Conservation (phyloP, 2,888 invertebrate genomes). For the Eurytoma californica region DNA sequence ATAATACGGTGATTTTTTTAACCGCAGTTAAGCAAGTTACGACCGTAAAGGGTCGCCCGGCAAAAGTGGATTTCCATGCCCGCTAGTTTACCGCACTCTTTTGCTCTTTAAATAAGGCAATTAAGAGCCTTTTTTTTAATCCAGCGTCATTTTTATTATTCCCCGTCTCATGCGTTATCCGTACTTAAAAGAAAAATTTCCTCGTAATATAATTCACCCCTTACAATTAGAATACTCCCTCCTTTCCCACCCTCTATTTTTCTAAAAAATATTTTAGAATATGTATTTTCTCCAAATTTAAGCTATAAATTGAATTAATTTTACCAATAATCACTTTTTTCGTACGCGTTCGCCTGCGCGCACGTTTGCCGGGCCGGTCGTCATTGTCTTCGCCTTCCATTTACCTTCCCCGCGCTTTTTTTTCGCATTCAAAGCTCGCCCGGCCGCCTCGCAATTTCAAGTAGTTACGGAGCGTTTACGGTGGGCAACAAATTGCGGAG, state of each 20-base stretch:
- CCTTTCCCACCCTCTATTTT: too few species aligned
- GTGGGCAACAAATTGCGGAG: constrained; percentile 56
- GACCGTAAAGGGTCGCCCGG: not conserved
- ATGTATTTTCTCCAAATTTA: too few species aligned
- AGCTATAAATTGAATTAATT: too few species aligned
- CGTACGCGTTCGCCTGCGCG: not conserved
- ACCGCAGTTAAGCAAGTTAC: too few species aligned
- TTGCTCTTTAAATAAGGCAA: constrained; percentile 58
- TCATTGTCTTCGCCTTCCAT: constrained; percentile 17
- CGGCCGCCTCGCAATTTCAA: constrained; percentile 61
- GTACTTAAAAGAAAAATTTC: too few species aligned
- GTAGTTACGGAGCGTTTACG: constrained; percentile 65
- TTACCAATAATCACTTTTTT: not conserved
- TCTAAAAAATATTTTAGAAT: too few species aligned
- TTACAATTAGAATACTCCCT: too few species aligned
- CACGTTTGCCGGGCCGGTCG: not conserved
- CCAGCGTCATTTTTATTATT: constrained; percentile 26
- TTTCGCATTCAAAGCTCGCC: constrained; percentile 18
- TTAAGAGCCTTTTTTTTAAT: constrained; percentile 50
- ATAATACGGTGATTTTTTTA: too few species aligned
- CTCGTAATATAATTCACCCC: too few species aligned
- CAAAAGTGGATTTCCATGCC: constrained; percentile 55
- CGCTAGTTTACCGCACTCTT: constrained; percentile 43
- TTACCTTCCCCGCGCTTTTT: constrained; percentile 23
- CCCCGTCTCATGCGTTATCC: not conserved